Percentiles rank a stretch among this genome's conserved stretches.
phyloP scores from a whole-genome alignment of 2,797 vertebrate species.

The Miichthys miiuy region DNA sequence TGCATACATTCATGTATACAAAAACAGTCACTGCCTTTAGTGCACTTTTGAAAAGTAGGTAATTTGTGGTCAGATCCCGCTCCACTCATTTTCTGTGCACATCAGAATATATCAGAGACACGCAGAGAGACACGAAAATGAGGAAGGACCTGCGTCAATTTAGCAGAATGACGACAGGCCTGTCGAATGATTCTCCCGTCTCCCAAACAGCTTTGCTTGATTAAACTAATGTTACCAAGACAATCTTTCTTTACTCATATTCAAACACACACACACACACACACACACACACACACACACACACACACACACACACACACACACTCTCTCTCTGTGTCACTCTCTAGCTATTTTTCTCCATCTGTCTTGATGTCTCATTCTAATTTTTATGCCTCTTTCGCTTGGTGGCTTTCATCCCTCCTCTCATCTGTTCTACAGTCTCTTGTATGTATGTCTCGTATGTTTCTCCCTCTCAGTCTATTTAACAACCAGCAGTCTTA shows the following conservation, averaged over 20 bases:
- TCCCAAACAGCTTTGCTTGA: slow-evolving; percentile 52
- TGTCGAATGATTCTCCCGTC: slow-evolving; percentile 40
- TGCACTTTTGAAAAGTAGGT: slow-evolving; percentile 19
- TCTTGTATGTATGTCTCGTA: neutral
- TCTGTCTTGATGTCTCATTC: slow-evolving; percentile 40
- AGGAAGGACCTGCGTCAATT: slow-evolving; percentile 43
- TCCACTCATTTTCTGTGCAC: slow-evolving; percentile 2
- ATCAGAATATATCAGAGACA: slow-evolving; percentile 39
- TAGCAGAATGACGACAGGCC: slow-evolving; percentile 42
- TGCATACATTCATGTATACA: slow-evolving; percentile 22
- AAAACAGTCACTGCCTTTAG: neutral
- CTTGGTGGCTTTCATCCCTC: neutral
- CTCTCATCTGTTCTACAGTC: neutral
- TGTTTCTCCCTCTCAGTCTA: neutral
- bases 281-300: too few relatives aligned
- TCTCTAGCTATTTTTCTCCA: slow-evolving; percentile 21
- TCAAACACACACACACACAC: slow-evolving; percentile 26
- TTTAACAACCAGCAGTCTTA: neutral
- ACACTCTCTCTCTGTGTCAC: neutral
- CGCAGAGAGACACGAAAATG: slow-evolving; percentile 25
- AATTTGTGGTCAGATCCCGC: slow-evolving; percentile 27
- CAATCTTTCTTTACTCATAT: slow-evolving; percentile 53
- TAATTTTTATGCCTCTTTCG: slow-evolving; percentile 25
- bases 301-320: slow-evolving; percentile 7
- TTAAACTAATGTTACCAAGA: slow-evolving; percentile 72